Evolutionary conservation across 1,140 invertebrate species (phyloP).

Genomic region (Lysiphlebus fabarum): DNA sequence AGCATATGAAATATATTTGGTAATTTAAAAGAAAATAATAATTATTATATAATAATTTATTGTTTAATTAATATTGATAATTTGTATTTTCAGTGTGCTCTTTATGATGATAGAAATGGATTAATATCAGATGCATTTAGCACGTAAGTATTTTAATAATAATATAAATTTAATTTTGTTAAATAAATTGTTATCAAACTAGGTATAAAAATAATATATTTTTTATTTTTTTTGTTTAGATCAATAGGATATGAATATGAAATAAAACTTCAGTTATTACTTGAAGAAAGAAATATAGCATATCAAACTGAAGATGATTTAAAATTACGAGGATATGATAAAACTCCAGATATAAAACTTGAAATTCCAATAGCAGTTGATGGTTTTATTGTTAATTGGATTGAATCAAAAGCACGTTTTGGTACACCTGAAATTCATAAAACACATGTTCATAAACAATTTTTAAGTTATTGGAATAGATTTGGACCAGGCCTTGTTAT

Average conservation of each 20-base stretch:
- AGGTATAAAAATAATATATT: too few relatives aligned
- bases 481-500: conserved; percentile 93
- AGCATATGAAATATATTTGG: conserved; percentile 74
- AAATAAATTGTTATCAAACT: conserved; percentile 18
- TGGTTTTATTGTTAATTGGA: conserved; percentile 89
- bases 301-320: conserved; percentile 82
- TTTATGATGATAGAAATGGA: conserved; percentile 75
- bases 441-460: conserved; percentile 83
- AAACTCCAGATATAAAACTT: conserved; percentile 91
- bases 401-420: conserved; percentile 94
- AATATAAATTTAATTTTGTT: conserved; percentile 9
- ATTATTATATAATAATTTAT: conserved; percentile 48
- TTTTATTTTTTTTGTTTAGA: conserved; percentile 45
- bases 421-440: conserved; percentile 79
- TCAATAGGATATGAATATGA: conserved; percentile 77
- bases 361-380: conserved; percentile 85
- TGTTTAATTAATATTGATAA: background rate
- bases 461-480: conserved; percentile 88
- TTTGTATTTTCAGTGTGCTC: conserved; percentile 57
- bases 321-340: conserved; percentile 81
- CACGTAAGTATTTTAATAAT: conserved; percentile 54
- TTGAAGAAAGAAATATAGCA: conserved; percentile 61
- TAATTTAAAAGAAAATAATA: background rate
- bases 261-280: conserved; percentile 61
- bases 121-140: conserved; percentile 71